phyloP scores from a whole-genome alignment of 2,888 invertebrate species.

The Cremastinae sp. region DNA sequence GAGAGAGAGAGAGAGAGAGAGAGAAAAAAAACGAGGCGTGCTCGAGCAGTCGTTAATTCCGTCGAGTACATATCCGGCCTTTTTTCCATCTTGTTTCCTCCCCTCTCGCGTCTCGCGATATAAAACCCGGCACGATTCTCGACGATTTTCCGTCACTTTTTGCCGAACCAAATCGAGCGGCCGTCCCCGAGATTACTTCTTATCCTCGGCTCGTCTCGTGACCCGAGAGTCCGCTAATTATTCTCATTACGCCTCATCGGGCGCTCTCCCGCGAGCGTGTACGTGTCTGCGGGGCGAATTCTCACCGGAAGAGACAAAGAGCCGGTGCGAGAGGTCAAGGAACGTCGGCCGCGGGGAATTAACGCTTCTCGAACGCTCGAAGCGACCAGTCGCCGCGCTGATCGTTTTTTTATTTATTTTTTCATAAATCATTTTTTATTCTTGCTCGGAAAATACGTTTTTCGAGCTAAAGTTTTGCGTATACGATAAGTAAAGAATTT shows the following conservation, averaged over 20 bases:
- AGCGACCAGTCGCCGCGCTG: constrained; percentile 49
- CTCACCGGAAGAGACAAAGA: too few species aligned
- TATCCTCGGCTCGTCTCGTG: constrained; percentile 49
- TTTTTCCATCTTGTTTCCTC: constrained; percentile 14
- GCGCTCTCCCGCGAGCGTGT: constrained; percentile 49
- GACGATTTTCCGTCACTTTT: too few species aligned
- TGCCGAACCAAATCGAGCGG: too few species aligned
- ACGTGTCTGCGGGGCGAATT: too few species aligned
- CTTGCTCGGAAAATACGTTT: too few species aligned
- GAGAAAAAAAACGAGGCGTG: constrained; percentile 37
- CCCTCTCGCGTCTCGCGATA: too few species aligned
- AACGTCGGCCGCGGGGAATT: constrained; percentile 57
- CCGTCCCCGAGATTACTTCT: too few species aligned
- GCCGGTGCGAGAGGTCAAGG: constrained; percentile 57
- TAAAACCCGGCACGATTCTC: too few species aligned
- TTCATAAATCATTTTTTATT: too few species aligned
- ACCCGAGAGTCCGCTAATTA: constrained; percentile 55
- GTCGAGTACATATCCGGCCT: constrained; percentile 16
- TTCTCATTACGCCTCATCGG: constrained; percentile 58
- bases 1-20: constrained; percentile 2
- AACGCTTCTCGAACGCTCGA: constrained; percentile 53
- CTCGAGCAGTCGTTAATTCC: constrained; percentile 55
- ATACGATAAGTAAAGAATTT: too few species aligned
- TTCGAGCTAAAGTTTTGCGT: too few species aligned
- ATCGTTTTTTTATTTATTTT: too few species aligned